Evolutionary conservation across 2,113 vertebrate species (phyloP).

Genomic region (Cyprinus carpio): DNA sequence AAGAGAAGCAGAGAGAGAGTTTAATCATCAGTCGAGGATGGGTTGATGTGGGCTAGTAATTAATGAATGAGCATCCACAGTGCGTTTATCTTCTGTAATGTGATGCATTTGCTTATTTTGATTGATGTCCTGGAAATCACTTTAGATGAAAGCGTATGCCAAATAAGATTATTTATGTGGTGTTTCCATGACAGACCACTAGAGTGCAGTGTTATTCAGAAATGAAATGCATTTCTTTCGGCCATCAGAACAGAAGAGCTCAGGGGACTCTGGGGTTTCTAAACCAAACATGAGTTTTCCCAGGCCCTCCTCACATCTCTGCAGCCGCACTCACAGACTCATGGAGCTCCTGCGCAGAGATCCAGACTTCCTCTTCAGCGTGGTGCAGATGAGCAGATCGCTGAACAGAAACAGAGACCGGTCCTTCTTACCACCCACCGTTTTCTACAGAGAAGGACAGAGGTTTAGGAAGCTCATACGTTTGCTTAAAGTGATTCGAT

Average conservation of each 20-base stretch:
- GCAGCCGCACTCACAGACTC: constrained; percentile 84
- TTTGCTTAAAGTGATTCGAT: background rate
- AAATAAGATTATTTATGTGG: background rate
- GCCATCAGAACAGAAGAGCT: background rate
- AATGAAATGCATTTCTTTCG: background rate
- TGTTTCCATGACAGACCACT: constrained; percentile 11
- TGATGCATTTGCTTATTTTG: background rate
- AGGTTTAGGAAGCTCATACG: background rate
- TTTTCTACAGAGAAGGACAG: constrained; percentile 78
- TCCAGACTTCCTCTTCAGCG: constrained; percentile 95
- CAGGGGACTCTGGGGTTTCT: constrained; percentile 16
- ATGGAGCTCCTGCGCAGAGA: constrained; percentile 96
- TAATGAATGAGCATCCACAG: background rate
- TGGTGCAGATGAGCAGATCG: constrained; percentile 95
- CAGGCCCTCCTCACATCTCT: constrained; percentile 33
- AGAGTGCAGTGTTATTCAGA: constrained; percentile 44
- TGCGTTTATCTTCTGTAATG: background rate
- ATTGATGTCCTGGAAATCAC: background rate
- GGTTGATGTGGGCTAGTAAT: background rate
- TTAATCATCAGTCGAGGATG: background rate
- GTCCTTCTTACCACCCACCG: constrained; percentile 93
- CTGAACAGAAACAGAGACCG: constrained; percentile 97
- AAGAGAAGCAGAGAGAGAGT: background rate
- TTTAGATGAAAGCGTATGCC: background rate
- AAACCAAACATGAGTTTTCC: constrained; percentile 29